phyloP scores from a whole-genome alignment of 2,888 invertebrate species.

The Lasioglossum marginatum region DNA sequence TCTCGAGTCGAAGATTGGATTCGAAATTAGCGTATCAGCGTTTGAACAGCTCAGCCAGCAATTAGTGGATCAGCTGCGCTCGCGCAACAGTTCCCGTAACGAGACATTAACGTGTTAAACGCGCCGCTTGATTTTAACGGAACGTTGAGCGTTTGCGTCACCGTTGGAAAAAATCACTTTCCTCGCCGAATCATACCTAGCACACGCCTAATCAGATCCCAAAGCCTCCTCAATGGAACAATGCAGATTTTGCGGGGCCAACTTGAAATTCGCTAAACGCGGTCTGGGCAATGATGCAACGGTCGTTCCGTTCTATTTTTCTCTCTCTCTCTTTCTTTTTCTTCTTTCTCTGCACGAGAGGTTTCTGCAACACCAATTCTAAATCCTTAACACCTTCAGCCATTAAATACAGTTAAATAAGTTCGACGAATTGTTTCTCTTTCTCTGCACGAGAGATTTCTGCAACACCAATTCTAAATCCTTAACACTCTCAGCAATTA shows the following conservation, averaged over 20 bases:
- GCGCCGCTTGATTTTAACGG: conserved; percentile 37
- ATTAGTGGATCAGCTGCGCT: conserved; percentile 20
- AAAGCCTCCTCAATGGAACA: conserved; percentile 39
- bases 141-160: conserved; percentile 34
- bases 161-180: conserved; percentile 32
- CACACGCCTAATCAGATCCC: conserved; percentile 37
- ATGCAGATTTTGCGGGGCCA: conserved; percentile 34
- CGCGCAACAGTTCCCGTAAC: conserved; percentile 10
- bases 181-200: conserved; percentile 3
- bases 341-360: not conserved
- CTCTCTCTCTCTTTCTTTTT: conserved; percentile 14
- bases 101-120: conserved; percentile 34
- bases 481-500: too few relatives aligned
- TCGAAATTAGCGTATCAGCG: not conserved
- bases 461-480: too few relatives aligned
- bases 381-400: not conserved
- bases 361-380: conserved; percentile 47
- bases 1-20: not conserved
- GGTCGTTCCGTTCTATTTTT: conserved; percentile 68
- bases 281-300: conserved; percentile 46
- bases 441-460: too few relatives aligned
- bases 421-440: not conserved
- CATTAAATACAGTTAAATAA: too few relatives aligned
- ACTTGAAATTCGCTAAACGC: conserved; percentile 46
- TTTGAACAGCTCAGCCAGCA: not conserved